A percentile compares a stretch with the other conserved stretches of the same genome.
These are phyloP conservation scores for Aphidius colemani DNA, from an alignment of 2,888 invertebrate species.

Conservation along the genomic window DNA sequence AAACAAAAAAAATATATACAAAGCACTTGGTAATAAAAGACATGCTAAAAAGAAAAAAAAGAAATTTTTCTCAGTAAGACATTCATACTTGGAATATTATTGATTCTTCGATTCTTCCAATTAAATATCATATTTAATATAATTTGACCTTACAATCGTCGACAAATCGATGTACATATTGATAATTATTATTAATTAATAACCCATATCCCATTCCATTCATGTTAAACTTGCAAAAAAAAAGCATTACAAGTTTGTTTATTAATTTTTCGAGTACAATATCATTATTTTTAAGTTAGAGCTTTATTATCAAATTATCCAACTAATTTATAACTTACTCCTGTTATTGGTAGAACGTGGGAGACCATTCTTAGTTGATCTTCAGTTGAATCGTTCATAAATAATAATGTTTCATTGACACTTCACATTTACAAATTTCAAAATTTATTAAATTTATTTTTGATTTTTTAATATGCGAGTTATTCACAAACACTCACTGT, in stretches of 20 bases:
- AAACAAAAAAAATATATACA: constrained; percentile 9
- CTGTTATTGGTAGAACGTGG: constrained; percentile 49
- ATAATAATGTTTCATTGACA: constrained; percentile 34
- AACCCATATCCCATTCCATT: constrained; percentile 28
- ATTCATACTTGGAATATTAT: constrained; percentile 20
- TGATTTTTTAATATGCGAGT: no score
- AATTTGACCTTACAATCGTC: constrained; percentile 32
- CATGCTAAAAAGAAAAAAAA: not conserved
- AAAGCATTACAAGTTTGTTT: not conserved
- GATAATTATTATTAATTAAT: constrained; percentile 26
- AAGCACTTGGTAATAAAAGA: not conserved
- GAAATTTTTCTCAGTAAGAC: constrained; percentile 9
- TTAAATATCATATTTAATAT: constrained; percentile 4
- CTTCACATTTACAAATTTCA: constrained; percentile 36
- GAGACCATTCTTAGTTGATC: constrained; percentile 50
- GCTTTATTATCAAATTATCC: not conserved
- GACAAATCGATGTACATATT: constrained; percentile 29
- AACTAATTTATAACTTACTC: constrained; percentile 41
- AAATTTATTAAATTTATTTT: no score
- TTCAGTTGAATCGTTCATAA: constrained; percentile 47
- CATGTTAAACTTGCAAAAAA: not conserved
- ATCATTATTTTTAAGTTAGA: not conserved
- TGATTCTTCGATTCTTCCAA: constrained; percentile 7
- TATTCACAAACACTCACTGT: no score
- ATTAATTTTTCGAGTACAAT: not conserved